A percentile compares a stretch with the other conserved stretches of the same genome.
These are phyloP conservation scores for Archips xylosteana DNA, from an alignment of 2,888 invertebrate species.

Conservation along the genomic window DNA sequence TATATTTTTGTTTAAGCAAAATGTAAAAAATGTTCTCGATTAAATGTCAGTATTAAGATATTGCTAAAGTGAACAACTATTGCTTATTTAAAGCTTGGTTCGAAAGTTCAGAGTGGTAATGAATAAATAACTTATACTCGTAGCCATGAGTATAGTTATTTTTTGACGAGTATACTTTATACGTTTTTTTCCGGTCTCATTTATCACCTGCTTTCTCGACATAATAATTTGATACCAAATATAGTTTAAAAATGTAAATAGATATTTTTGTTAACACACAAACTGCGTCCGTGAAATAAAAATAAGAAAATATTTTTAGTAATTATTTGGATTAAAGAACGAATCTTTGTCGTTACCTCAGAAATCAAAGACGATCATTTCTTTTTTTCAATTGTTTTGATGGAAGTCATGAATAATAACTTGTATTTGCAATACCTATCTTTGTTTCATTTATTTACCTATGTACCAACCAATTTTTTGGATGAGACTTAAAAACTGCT, in stretches of 20 bases:
- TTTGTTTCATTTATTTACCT: slow-evolving; percentile 29
- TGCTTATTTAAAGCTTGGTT: slow-evolving; percentile 6
- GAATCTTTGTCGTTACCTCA: background rate
- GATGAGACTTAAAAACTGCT: no score
- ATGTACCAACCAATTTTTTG: no score
- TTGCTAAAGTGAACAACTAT: background rate
- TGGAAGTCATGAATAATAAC: slow-evolving; percentile 28
- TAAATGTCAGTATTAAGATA: slow-evolving; percentile 1
- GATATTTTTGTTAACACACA: slow-evolving; percentile 1
- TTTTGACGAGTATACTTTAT: background rate
- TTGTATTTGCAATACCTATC: slow-evolving; percentile 24
- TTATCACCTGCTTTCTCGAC: background rate
- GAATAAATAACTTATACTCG: background rate
- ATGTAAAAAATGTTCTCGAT: background rate
- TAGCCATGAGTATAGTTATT: background rate
- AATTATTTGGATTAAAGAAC: background rate
- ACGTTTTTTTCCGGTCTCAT: background rate
- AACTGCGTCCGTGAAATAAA: background rate
- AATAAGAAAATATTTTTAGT: slow-evolving; percentile 2
- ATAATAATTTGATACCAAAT: slow-evolving; percentile 1
- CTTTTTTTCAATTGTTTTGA: slow-evolving; percentile 22
- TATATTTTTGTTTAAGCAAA: slow-evolving; percentile 22
- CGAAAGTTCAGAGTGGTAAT: background rate
- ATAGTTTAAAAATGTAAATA: slow-evolving; percentile 3
- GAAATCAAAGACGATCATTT: background rate